phyloP scores from a whole-genome alignment of 1,140 invertebrate genomes.

The Tigriopus japonicus region DNA sequence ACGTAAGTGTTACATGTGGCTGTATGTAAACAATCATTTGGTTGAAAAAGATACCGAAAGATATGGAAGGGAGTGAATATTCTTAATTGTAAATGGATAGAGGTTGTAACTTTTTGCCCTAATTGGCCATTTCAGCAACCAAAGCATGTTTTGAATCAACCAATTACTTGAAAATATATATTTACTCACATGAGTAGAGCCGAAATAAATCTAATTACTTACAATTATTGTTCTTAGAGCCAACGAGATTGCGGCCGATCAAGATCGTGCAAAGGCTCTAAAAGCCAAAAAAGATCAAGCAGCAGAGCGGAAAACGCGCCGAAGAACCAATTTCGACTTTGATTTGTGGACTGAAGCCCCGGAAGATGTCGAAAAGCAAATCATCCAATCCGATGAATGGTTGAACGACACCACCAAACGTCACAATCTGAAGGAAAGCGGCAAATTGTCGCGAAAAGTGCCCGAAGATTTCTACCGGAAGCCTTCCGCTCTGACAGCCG shows the following conservation, averaged over 20 bases:
- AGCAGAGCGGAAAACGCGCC: not conserved
- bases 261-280: not conserved
- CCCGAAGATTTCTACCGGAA: not conserved
- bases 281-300: not conserved
- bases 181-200: too few relatives aligned
- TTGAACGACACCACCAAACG: not conserved
- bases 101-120: too few relatives aligned
- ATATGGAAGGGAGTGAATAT: too few relatives aligned
- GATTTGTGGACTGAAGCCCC: conserved; percentile 7
- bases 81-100: too few relatives aligned
- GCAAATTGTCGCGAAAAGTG: not conserved
- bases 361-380: not conserved
- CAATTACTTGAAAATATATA: too few relatives aligned
- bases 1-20: too few relatives aligned
- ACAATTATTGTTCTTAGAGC: too few relatives aligned
- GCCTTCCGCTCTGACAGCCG: conserved; percentile 7
- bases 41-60: too few relatives aligned
- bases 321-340: conserved; percentile 9
- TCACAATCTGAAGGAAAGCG: not conserved
- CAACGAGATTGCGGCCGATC: not conserved
- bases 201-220: too few relatives aligned
- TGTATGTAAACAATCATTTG: too few relatives aligned
- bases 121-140: too few relatives aligned
- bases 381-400: conserved; percentile 2
- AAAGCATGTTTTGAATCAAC: too few relatives aligned